Evolutionary conservation across 2,888 invertebrate genomes (phyloP), one percentile per base, ranked within the genome.

Genomic region (Drosophila anomalata): DNA sequence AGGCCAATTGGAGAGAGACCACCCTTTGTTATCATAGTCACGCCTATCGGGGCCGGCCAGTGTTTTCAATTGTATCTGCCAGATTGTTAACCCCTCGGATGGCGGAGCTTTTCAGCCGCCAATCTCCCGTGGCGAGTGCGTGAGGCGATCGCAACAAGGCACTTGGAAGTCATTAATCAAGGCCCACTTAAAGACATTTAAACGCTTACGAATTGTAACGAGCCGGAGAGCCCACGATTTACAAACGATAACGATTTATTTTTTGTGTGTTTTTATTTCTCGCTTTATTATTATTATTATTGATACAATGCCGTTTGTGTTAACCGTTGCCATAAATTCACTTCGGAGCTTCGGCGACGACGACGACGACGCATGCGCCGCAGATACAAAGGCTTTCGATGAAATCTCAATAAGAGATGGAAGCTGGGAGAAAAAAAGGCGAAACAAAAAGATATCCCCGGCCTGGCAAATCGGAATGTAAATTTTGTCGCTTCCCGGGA

Each of bases 151-250:
- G 70, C 67, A 66, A 70, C 68, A 50, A 66, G 65, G 73, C 82
- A 78, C 65, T 76, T 69, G 42, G 69, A 62, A 78, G 82, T 82
- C 86, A 82, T 82, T 82, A 82, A 82, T 87, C 82, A 82, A 75
- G 77, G 58, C 82, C 88, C 82, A 82, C 82, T 82, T 82, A 82
- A 82, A 86, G 54, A 65, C 44, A 65, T 69, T 79, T 85, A 82
- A 82, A 85, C 86, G 81, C 87, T 82, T 85, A 82, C 83, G 83
- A 82, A 87, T 87, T 87, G 83, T 82, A 75, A 77, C 83, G 31
- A 62, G 83, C 65, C 75, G 26, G 20, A 62, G 33, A 31, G 50
- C 63, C 77, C 80, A 83, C 86, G 80, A 80, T 83, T 79, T 77
- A 42, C 29, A 59, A 83, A 67, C 84, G 86, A 80, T 80, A 86